Evolutionary conservation across 2,888 invertebrate species (phyloP).

Genomic region (Mimas tiliae): DNA sequence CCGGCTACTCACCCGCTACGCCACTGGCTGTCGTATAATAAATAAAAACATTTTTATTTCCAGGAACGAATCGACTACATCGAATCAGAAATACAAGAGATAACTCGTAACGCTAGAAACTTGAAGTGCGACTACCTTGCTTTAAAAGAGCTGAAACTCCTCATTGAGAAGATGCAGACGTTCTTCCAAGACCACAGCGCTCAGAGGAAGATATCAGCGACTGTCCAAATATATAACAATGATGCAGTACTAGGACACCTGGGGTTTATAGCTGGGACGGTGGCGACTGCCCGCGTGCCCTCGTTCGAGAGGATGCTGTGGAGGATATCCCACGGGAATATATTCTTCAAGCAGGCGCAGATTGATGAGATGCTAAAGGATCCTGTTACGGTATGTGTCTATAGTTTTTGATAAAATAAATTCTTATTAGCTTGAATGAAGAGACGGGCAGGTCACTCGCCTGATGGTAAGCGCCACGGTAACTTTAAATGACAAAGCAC

Average conservation of each 20-base stretch:
- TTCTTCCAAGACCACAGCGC: conserved; percentile 87
- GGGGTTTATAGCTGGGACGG: conserved; percentile 78
- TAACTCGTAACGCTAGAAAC: conserved; percentile 77
- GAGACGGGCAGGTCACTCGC: too few species aligned
- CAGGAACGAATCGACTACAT: conserved; percentile 82
- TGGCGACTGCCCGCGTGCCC: conserved; percentile 70
- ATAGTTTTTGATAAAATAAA: neutral
- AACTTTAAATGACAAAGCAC: too few species aligned
- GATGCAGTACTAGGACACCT: conserved; percentile 74
- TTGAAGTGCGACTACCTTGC: conserved; percentile 75
- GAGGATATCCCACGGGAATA: conserved; percentile 81
- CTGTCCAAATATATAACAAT: conserved; percentile 74
- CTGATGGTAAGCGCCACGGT: too few species aligned
- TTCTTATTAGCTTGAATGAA: too few species aligned
- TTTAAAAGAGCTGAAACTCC: conserved; percentile 69
- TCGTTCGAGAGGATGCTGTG: conserved; percentile 79
- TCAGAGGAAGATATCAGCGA: conserved; percentile 75
- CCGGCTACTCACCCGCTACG: too few species aligned
- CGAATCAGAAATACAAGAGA: conserved; percentile 80
- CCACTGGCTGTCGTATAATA: too few species aligned
- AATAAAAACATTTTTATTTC: neutral
- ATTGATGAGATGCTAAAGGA: conserved; percentile 75
- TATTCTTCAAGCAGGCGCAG: conserved; percentile 79
- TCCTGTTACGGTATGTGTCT: conserved; percentile 71
- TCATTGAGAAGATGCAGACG: conserved; percentile 77